Base-by-base conservation (phyloP, 1,140 invertebrate genomes). In the Lordiphosa collinella region DNA sequence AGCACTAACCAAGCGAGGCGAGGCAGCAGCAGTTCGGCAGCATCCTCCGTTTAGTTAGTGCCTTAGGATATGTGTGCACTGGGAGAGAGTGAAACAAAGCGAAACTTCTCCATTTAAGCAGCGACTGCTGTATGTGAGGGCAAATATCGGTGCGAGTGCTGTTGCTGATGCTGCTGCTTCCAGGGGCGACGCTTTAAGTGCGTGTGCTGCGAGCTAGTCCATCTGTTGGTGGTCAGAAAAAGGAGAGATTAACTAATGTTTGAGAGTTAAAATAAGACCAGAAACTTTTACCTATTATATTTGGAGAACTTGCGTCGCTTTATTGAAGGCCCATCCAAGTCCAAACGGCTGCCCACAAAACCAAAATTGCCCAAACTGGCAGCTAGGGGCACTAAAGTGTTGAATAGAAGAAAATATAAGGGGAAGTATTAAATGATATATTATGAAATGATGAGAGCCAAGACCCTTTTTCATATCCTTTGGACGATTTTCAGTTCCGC, bases 231-330 rank as follows among this genome's bases (percentile, higher is more conserved):
- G n/a, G 11, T 0, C 13, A 1, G 12, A 36, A 35, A 5, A 2
- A 36, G 22, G 8, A 14, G 43, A 54, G 14, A 29, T 7, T 2
- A 3, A 13, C 8, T n/a, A 41, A 12, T 37, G 2, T n/a, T 5
- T 6, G 34, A 3, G 5, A 0, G 9, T 40, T 9, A 1, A 10
- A 3, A n/a, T 4, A 6, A 1, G 2, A 1, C 12, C 18, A 11
- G 7, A 3, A n/a, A 3, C 2, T 1, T 22, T 25, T 18, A 66
- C 68, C 87, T 68, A 50, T 84, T 73, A 32, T 82, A 88, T 56
- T 88, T 88, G 47, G 87, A 82, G 18, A 88, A 57, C 57, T 88
- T 88, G 2, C 87, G 70, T 7, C 87, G 61, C 53, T 88, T 88
- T 4, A 61, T 49, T 2, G 68, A 44, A 1, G 79, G 65, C 12